These are phyloP conservation scores for Dendrolimus kikuchii DNA, from an alignment of 1,140 invertebrate genomes.

Conservation along the genomic window DNA sequence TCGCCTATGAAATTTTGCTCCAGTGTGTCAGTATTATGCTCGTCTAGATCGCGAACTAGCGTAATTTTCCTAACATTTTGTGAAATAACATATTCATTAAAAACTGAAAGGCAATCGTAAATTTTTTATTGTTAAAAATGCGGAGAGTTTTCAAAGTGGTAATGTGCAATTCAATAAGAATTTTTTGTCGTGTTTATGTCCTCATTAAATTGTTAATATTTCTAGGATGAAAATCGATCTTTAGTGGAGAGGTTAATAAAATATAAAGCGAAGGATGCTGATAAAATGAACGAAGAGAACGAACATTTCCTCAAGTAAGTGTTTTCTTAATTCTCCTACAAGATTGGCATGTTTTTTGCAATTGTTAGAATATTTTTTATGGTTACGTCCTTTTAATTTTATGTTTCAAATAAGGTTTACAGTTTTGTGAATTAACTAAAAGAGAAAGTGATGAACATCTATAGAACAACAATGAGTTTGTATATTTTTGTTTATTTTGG, in stretches of 20 bases:
- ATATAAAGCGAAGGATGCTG: slow-evolving; percentile 94
- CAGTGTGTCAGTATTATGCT: slow-evolving; percentile 18
- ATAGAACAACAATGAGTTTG: background rate
- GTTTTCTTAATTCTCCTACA: slow-evolving; percentile 18
- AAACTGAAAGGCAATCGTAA: too few species aligned
- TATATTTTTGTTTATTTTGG: slow-evolving; percentile 16
- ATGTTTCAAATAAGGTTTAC: too few species aligned
- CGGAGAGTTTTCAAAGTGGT: slow-evolving; percentile 20
- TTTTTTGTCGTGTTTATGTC: background rate
- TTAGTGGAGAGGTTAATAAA: slow-evolving; percentile 90
- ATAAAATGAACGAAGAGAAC: slow-evolving; percentile 95
- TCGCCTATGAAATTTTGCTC: slow-evolving; percentile 33
- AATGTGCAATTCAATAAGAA: background rate
- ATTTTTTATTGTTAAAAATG: slow-evolving; percentile 14
- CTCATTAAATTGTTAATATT: slow-evolving; percentile 20
- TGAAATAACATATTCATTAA: too few species aligned
- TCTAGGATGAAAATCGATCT: slow-evolving; percentile 91
- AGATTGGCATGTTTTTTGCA: slow-evolving; percentile 1
- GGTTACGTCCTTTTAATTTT: too few species aligned
- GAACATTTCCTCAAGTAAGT: slow-evolving; percentile 90
- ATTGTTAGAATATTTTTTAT: background rate
- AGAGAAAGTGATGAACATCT: background rate
- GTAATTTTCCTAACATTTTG: too few species aligned
- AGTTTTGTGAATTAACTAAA: too few species aligned
- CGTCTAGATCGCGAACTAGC: background rate